A percentile compares a stretch with the other conserved stretches of the same genome.
These are phyloP conservation scores for Hystrix brachyura DNA, from an alignment of 2,113 vertebrate species.

Conservation along the genomic window DNA sequence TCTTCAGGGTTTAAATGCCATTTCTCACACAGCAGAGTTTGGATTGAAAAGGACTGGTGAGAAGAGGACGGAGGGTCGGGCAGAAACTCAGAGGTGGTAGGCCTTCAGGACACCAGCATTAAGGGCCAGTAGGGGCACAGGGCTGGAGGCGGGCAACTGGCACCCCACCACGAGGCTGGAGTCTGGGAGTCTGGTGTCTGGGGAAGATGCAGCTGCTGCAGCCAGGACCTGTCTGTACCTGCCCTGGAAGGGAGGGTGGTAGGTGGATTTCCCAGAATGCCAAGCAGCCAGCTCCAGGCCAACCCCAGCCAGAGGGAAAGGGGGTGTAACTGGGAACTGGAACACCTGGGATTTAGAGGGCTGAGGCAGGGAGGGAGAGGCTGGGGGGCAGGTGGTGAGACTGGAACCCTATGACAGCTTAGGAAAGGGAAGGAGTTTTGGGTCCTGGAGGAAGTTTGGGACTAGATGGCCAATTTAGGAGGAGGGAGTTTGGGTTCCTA, in stretches of 20 bases:
- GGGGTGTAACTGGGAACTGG: slow-evolving; percentile 55
- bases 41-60: background rate
- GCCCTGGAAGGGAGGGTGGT: slow-evolving; percentile 64
- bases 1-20: background rate
- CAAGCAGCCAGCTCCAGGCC: slow-evolving; percentile 66
- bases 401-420: background rate
- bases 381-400: background rate
- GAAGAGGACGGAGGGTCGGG: background rate
- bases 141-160: background rate
- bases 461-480: background rate
- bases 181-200: slow-evolving; percentile 62
- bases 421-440: background rate
- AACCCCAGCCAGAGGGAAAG: slow-evolving; percentile 53
- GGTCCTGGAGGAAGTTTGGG: slow-evolving; percentile 30
- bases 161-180: background rate
- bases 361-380: background rate
- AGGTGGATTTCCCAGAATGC: slow-evolving; percentile 76
- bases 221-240: slow-evolving; percentile 78
- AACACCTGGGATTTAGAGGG: background rate
- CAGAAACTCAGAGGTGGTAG: background rate
- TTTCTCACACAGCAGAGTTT: background rate
- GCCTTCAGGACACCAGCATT: background rate
- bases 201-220: slow-evolving; percentile 58
- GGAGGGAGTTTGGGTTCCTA: slow-evolving; percentile 55
- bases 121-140: background rate